These are phyloP conservation scores for Amphimedon queenslandica DNA, from an alignment of 37 sponge, comb jelly and placozoan species.

Conservation along the genomic window DNA sequence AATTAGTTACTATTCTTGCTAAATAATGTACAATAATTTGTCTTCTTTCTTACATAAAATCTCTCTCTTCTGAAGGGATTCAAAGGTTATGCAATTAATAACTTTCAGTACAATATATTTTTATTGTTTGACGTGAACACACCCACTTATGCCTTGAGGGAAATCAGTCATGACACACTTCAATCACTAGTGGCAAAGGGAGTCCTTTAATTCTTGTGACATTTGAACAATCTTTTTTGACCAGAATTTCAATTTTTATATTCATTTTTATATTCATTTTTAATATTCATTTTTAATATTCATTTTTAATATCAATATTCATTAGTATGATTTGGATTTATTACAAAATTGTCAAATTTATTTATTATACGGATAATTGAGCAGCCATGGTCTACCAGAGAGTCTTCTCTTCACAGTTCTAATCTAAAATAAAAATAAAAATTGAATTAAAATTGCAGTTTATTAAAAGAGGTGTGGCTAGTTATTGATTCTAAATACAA, in stretches of 20 bases:
- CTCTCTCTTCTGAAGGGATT: constrained; percentile 21
- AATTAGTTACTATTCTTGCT: background rate
- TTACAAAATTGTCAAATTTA: too few species aligned
- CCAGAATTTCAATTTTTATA: too few species aligned
- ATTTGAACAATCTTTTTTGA: too few species aligned
- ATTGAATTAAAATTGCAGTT: too few species aligned
- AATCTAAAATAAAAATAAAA: too few species aligned
- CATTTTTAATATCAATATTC: too few species aligned
- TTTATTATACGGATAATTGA: too few species aligned
- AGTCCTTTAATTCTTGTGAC: background rate
- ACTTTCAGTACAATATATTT: constrained; percentile 35
- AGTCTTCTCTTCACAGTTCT: background rate
- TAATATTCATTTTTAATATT: background rate
- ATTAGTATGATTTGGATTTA: too few species aligned
- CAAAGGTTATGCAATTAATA: constrained; percentile 48
- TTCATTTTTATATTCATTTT: background rate
- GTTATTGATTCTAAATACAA: background rate
- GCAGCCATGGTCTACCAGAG: too few species aligned
- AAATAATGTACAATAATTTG: too few species aligned
- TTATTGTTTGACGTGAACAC: constrained; percentile 25
- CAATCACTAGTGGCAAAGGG: background rate
- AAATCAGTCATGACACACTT: background rate
- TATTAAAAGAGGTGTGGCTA: background rate
- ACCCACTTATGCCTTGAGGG: constrained; percentile 62
- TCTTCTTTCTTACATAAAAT: background rate